Conservation (phyloP, 2,113 vertebrate genomes). For the Anguilla rostrata region DNA sequence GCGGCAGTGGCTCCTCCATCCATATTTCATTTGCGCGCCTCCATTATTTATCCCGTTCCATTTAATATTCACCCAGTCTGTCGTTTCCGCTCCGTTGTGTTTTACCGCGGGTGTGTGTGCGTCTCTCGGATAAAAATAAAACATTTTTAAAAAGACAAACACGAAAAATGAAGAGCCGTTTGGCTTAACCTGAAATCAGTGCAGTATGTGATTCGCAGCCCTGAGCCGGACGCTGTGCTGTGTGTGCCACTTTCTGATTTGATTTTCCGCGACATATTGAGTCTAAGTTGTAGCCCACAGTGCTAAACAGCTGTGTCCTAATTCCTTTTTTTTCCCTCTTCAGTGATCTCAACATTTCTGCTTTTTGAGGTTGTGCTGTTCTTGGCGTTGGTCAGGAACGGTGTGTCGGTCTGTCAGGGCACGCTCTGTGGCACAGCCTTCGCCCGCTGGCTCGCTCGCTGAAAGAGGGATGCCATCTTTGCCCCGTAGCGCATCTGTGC, state of each 20-base stretch:
- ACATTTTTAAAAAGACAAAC: conserved; percentile 34
- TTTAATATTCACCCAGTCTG: conserved; percentile 40
- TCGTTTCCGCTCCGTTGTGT: conserved; percentile 42
- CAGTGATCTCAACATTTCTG: conserved; percentile 76
- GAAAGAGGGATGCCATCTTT: conserved; percentile 40
- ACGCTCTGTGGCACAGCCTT: conserved; percentile 39
- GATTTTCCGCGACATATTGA: conserved; percentile 86
- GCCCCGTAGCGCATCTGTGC: neutral
- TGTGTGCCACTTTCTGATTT: conserved; percentile 70
- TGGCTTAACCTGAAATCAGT: conserved; percentile 37
- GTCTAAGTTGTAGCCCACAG: conserved; percentile 84
- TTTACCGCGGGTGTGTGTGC: conserved; percentile 51
- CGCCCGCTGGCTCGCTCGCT: conserved; percentile 40
- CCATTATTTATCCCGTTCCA: conserved; percentile 34
- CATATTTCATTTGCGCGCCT: neutral
- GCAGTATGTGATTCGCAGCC: conserved; percentile 39
- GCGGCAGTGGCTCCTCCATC: neutral
- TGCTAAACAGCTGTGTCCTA: conserved; percentile 86
- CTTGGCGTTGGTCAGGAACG: conserved; percentile 65
- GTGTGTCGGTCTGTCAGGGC: conserved; percentile 71
- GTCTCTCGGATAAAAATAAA: conserved; percentile 33
- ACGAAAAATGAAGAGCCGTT: neutral
- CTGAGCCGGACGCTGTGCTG: conserved; percentile 46
- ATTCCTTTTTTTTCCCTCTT: conserved; percentile 66
- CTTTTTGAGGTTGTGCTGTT: conserved; percentile 77